Evolutionary conservation across 2,888 invertebrate genomes (phyloP).

Genomic region (Apamea sordens): DNA sequence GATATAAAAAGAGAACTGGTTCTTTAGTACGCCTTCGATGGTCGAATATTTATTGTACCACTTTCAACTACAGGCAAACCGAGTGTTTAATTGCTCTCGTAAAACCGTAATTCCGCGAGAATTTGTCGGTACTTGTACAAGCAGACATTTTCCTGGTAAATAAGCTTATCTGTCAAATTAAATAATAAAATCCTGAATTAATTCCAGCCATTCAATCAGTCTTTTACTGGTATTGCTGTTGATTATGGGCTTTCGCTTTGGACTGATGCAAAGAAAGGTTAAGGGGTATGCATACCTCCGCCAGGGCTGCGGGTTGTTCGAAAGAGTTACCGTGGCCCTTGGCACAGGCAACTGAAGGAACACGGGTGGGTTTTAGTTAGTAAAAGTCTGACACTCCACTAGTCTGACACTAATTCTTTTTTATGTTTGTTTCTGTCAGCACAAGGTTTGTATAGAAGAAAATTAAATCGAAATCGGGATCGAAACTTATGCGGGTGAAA

Average conservation of each 20-base stretch:
- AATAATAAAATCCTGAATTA: slow-evolving; percentile 18
- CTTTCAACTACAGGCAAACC: slow-evolving; percentile 30
- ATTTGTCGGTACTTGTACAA: slow-evolving; percentile 32
- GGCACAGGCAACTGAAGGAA: too few relatives aligned
- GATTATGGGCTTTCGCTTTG: background rate
- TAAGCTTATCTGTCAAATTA: slow-evolving; percentile 23
- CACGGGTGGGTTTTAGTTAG: too few relatives aligned
- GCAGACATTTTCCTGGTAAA: slow-evolving; percentile 11
- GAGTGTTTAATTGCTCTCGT: slow-evolving; percentile 56
- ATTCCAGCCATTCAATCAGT: slow-evolving; percentile 11
- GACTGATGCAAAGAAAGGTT: background rate
- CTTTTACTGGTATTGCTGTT: background rate
- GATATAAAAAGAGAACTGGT: slow-evolving; percentile 24
- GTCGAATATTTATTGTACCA: slow-evolving; percentile 42
- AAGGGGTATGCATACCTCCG: background rate
- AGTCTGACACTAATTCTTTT: too few relatives aligned
- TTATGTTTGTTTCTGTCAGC: too few relatives aligned
- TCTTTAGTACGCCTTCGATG: slow-evolving; percentile 1
- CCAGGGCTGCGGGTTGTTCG: too few relatives aligned
- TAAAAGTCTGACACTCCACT: too few relatives aligned
- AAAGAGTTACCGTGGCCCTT: too few relatives aligned
- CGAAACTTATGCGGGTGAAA: too few relatives aligned
- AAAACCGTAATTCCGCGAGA: slow-evolving; percentile 42
- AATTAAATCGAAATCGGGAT: too few relatives aligned
- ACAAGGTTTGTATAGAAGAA: too few relatives aligned